phyloP scores from a whole-genome alignment of 2,113 vertebrate species.

The Psilopogon haemacephalus region DNA sequence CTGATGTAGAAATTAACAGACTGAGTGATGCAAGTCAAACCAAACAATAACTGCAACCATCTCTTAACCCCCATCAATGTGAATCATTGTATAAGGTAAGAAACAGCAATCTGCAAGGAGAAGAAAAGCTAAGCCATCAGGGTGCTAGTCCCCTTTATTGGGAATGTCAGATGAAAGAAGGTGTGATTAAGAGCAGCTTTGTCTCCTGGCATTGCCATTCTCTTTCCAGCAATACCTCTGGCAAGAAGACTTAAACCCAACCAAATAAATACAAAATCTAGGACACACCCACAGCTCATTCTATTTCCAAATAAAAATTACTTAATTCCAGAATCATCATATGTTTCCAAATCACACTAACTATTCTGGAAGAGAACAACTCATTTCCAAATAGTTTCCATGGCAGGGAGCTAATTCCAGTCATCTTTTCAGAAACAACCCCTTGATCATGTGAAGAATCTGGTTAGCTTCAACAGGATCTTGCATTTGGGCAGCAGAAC shows the following conservation, averaged over 20 bases:
- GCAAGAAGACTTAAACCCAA: constrained; percentile 10
- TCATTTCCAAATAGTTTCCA: constrained; percentile 60
- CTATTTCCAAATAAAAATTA: constrained; percentile 21
- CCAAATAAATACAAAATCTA: background rate
- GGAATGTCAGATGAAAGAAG: constrained; percentile 17
- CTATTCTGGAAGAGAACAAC: constrained; percentile 39
- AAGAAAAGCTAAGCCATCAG: background rate
- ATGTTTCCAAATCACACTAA: constrained; percentile 41
- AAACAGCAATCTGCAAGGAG: background rate
- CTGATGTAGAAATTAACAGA: constrained; percentile 2
- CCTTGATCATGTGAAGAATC: constrained; percentile 33
- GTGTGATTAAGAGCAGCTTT: constrained; percentile 6
- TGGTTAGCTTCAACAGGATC: constrained; percentile 21
- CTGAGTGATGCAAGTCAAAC: constrained; percentile 22
- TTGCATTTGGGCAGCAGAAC: constrained; percentile 7
- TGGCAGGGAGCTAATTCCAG: constrained; percentile 29
- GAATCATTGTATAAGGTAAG: background rate
- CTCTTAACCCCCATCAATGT: background rate
- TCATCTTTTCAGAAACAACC: constrained; percentile 40
- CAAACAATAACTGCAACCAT: background rate
- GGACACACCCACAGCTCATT: background rate
- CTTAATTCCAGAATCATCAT: constrained; percentile 38
- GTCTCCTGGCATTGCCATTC: constrained; percentile 2
- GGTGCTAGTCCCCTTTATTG: background rate
- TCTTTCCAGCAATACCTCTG: constrained; percentile 14